phyloP scores from a whole-genome alignment of 2,113 vertebrate genomes.

The Paradisaea rubra region DNA sequence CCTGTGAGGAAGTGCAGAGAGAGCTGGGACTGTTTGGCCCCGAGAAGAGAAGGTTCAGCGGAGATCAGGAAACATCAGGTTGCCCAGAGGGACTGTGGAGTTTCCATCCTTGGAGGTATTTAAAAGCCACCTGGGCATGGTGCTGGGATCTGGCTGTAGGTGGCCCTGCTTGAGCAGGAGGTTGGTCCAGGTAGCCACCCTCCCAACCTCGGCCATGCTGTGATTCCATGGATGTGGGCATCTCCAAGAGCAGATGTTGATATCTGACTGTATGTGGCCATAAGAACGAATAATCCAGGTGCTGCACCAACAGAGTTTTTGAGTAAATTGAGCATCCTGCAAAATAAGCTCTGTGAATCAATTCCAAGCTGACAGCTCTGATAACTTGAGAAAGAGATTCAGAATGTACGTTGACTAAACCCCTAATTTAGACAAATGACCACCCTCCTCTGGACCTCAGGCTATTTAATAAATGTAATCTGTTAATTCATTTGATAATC shows the following conservation, averaged over 20 bases:
- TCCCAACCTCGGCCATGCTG: background rate
- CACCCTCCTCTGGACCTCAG: background rate
- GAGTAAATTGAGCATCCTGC: background rate
- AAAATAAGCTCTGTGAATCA: background rate
- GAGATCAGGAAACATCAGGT: background rate
- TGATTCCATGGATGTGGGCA: background rate
- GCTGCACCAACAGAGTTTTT: background rate
- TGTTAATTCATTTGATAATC: background rate
- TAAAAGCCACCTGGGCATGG: background rate
- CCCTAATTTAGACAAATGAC: background rate
- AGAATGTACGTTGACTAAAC: background rate
- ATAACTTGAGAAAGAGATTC: background rate
- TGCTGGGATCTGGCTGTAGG: background rate
- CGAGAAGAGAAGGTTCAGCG: background rate
- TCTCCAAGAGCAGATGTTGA: background rate
- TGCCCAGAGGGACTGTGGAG: background rate
- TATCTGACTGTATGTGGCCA: background rate
- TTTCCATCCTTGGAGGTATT: background rate
- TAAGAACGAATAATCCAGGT: background rate
- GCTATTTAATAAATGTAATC: background rate
- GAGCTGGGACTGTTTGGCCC: background rate
- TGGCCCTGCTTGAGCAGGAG: background rate
- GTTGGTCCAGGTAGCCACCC: background rate
- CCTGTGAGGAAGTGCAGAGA: background rate
- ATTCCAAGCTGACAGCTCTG: background rate